Evolutionary conservation across 2,888 invertebrate genomes (phyloP), one percentile per base, ranked within the genome.

Genomic region (Patella caerulea): DNA sequence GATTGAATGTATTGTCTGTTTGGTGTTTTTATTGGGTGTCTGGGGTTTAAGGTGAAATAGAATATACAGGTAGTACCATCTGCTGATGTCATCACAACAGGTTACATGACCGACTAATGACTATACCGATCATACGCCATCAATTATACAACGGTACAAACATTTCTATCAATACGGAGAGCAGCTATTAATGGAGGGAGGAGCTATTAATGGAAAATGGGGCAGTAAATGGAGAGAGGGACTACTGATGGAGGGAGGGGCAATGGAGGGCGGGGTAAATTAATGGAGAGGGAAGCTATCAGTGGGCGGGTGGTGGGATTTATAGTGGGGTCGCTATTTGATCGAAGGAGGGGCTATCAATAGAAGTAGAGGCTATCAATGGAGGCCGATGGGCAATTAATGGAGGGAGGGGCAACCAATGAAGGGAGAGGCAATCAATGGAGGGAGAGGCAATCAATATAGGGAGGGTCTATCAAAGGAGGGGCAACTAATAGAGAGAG

Each of bases 271-370:
- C n/a, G n/a, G n/a, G n/a, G n/a, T n/a, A n/a, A n/a, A n/a, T 3
- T 12, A 11, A 52, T 70, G 53, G 53, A 54, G 72, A 69, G 15
- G 75, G 73, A 34, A 12, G 15, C 70, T 69, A 34, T 12, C 72
- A 72, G 70, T 59, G 65, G 56, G n/a, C 24, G 72, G 45, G 29
- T 1, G 71, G 53, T 72, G 56, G 34, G 52, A 70, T 59, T 45
- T 24, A 70, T n/a, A 54, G 24, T 53, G 56, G 19, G 74, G 29
- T 34, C 14, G 34, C 54, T 52, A 71, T n/a, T n/a, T n/a, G n/a
- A n/a, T 71, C 73, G 54, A 24, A 19, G 24, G n/a, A 45, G 17
- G n/a, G 69, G 59, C 17, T 65, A 72, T 59, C 34, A 74, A 71
- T 34, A 53, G 74, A 24, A 72, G 59, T 72, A 73, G 72, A 24